Evolutionary conservation across 2,888 invertebrate species (phyloP), one percentile per base, ranked within the genome.

Genomic region (Agriotes lineatus): DNA sequence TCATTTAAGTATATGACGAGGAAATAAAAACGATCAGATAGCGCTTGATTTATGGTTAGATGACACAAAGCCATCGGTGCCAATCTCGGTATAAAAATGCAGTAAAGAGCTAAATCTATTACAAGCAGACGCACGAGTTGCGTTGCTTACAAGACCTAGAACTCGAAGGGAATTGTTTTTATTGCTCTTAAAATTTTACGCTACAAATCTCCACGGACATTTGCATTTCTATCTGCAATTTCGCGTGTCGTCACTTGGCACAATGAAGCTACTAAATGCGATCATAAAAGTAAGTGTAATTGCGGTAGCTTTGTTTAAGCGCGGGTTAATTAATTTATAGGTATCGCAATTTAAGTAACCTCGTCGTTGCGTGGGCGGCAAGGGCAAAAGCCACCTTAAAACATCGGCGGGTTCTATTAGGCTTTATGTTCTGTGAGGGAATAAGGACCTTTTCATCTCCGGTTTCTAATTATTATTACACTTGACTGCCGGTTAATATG

Each of bases 241-340:
- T 66, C 57, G 61, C 56, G 44, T 45, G 66, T 65, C 62, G 58
- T 66, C 69, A 58, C 52, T 65, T 57, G 14, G 66, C 33, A 58
- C 66, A 70, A 70, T 66, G 57, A 60, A 59, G 69, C 64, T 65
- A 33, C 69, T 60, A 66, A 75, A 76, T 76, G 75, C 69, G 71
- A 68, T 71, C 72, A 74, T 76, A 76, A 76, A 76, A 76, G 76
- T 76, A 73, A 75, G 69, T 75, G 73, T 76, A 76, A 76, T 75
- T 75, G 75, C 70, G 62, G 72, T 70, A 75, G 76, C 74, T 76
- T 76, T 75, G 74, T 74, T 71, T 73, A 76, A 76, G 72, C 61
- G 68, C 72, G 67, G 67, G 72, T 70, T 76, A 76, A 76, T 76
- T 73, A 76, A 75, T 76, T 76, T 76, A 76, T 75, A 65, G 75